Percentiles rank a stretch among this genome's conserved stretches.
Conservation (phyloP, 2,888 invertebrate species). For the Netelia melanura region DNA sequence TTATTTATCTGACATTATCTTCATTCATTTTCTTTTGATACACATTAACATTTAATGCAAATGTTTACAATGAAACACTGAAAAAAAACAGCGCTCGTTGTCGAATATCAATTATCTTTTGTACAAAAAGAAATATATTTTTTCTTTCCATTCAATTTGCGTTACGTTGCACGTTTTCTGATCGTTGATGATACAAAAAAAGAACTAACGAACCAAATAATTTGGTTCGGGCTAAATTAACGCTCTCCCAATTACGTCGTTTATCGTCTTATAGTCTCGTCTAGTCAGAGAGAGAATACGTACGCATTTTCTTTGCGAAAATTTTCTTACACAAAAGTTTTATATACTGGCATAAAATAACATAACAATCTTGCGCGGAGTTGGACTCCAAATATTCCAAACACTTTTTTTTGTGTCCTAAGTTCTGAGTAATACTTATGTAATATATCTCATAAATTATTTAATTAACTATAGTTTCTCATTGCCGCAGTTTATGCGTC, state of each 20-base stretch:
- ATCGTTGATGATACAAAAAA: not conserved
- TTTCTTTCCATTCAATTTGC: not conserved
- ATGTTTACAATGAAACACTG: conserved; percentile 37
- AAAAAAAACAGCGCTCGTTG: not conserved
- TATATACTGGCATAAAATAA: conserved; percentile 71
- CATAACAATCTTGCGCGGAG: conserved; percentile 68
- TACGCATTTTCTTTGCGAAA: conserved; percentile 50
- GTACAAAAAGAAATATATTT: conserved; percentile 32
- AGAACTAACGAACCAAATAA: conserved; percentile 16
- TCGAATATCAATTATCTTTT: not conserved
- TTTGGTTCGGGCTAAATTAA: conserved; percentile 19
- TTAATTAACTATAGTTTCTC: conserved; percentile 65
- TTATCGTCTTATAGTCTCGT: conserved; percentile 18
- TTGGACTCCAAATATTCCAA: conserved; percentile 64
- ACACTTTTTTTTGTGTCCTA: conserved; percentile 58
- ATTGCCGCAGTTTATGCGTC: conserved; percentile 68
- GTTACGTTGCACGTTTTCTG: not conserved
- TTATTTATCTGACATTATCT: conserved; percentile 5
- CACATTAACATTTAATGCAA: conserved; percentile 59
- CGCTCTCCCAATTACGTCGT: conserved; percentile 13
- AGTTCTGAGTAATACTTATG: conserved; percentile 72
- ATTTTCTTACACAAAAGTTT: conserved; percentile 56
- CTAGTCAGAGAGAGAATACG: not conserved
- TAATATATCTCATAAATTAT: conserved; percentile 70
- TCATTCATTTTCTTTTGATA: conserved; percentile 23